Evolutionary conservation across 2,888 invertebrate species (phyloP).

Genomic region (Plutella xylostella): DNA sequence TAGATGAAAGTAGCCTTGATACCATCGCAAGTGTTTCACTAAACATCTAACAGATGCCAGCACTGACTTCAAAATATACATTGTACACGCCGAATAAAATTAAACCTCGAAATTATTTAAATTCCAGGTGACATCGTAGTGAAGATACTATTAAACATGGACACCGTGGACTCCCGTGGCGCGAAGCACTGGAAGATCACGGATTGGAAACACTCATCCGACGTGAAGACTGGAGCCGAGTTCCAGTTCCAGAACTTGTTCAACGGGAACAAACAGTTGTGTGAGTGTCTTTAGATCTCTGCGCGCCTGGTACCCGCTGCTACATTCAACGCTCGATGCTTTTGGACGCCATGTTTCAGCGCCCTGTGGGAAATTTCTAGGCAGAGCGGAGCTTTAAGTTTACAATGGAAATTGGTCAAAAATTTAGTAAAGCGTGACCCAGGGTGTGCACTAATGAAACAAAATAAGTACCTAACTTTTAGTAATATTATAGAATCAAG

Average conservation of each 20-base stretch:
- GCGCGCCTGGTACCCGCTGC: not conserved
- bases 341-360: too few species aligned
- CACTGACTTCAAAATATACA: not conserved
- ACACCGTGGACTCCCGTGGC: conserved; percentile 23
- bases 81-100: not conserved
- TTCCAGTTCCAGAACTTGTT: conserved; percentile 53
- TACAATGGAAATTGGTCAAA: too few species aligned
- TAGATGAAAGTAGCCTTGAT: too few species aligned
- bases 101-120: not conserved
- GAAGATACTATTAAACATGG: conserved; percentile 32
- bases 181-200: conserved; percentile 37
- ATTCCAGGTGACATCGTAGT: conserved; percentile 45
- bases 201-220: conserved; percentile 32
- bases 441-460: too few species aligned
- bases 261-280: conserved; percentile 39
- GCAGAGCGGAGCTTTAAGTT: too few species aligned
- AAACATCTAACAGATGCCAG: too few species aligned
- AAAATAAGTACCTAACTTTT: too few species aligned
- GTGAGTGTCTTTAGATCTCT: conserved; percentile 31
- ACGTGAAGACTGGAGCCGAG: conserved; percentile 35
- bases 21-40: too few species aligned
- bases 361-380: too few species aligned
- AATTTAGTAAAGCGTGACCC: too few species aligned
- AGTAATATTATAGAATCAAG: too few species aligned
- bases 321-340: too few species aligned